Evolutionary conservation across 2,797 vertebrate genomes (phyloP).

Genomic region (Sardinella longiceps): DNA sequence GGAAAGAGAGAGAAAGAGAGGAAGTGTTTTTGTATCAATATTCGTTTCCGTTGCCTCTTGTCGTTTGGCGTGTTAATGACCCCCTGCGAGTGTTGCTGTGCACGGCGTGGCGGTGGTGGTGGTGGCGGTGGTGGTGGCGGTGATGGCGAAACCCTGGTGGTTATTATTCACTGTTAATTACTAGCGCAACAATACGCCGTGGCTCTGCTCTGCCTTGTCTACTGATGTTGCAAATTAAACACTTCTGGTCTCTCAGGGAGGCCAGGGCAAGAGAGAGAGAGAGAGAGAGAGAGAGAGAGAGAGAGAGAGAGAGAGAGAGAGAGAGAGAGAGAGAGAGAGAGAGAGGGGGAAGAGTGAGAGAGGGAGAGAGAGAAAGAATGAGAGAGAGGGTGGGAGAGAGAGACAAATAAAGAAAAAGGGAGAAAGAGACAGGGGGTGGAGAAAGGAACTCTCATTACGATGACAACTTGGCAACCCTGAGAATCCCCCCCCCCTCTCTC

Average conservation of each 20-base stretch:
- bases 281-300: not conserved
- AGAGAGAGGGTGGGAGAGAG: not conserved
- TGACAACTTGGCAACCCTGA: not conserved
- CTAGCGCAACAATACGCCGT: not conserved
- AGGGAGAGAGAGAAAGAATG: no score
- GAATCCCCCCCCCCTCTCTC: not conserved
- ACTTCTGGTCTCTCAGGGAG: constrained; percentile 6
- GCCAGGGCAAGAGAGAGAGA: not conserved
- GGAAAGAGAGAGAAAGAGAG: not conserved
- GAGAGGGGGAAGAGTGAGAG: not conserved
- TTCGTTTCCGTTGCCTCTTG: not conserved
- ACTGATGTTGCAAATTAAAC: constrained; percentile 12
- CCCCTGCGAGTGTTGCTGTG: not conserved
- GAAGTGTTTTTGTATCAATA: not conserved
- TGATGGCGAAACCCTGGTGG: not conserved
- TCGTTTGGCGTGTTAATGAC: not conserved
- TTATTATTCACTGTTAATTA: constrained; percentile 18
- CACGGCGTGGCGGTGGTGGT: no score
- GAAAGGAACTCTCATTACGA: not conserved
- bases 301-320: not conserved
- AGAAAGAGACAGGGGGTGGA: not conserved
- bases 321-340: not conserved
- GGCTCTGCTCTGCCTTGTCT: not conserved
- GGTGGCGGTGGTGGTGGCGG: no score
- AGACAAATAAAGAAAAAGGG: not conserved